A percentile compares a stretch with the other conserved stretches of the same genome.
Evolutionary conservation across 2,888 invertebrate genomes (phyloP).

Genomic region (Lasioglossum vierecki): DNA sequence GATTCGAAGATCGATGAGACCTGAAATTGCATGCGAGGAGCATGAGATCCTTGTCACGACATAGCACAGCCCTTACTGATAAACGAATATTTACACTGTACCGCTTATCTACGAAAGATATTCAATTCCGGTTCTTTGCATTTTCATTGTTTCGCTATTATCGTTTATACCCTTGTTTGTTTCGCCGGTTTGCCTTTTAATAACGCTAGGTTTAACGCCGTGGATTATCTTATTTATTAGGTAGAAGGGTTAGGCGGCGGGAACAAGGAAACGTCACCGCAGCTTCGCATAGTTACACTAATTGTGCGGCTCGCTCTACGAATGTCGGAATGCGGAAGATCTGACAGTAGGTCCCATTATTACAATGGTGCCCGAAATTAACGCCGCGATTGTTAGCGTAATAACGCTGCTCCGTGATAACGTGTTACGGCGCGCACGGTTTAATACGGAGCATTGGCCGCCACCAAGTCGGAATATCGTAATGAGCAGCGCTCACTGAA

Average conservation of each 20-base stretch:
- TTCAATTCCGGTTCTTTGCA: constrained; percentile 15
- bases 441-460: constrained; percentile 1
- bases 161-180: background rate
- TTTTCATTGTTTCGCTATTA: background rate
- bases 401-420: constrained; percentile 6
- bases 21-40: background rate
- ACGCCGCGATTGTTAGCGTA: background rate
- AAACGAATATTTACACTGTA: background rate
- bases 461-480: background rate
- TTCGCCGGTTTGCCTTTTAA: background rate
- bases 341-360: constrained; percentile 15
- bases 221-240: constrained; percentile 15
- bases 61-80: background rate
- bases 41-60: background rate
- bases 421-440: background rate
- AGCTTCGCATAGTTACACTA: constrained; percentile 23
- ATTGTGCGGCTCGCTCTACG: constrained; percentile 27
- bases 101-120: background rate
- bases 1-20: background rate
- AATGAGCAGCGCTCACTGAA: background rate
- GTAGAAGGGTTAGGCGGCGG: background rate
- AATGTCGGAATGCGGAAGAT: background rate
- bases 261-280: constrained; percentile 10
- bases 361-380: constrained; percentile 35
- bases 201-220: background rate